A percentile compares a stretch with the other conserved stretches of the same genome.
Evolutionary conservation across 2,113 vertebrate genomes (phyloP).

Genomic region (Aptenodytes forsteri): DNA sequence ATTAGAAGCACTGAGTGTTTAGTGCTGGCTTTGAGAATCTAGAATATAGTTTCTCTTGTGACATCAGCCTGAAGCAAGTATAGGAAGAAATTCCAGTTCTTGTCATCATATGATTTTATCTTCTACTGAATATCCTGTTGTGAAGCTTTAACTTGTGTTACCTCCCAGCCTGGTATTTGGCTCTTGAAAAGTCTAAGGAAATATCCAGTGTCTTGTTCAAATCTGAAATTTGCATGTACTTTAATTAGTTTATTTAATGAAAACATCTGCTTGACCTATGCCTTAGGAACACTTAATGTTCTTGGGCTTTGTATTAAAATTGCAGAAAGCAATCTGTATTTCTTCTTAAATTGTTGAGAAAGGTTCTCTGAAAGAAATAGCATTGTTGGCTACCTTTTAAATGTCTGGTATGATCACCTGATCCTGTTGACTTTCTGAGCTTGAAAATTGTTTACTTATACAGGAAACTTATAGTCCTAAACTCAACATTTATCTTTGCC

Average conservation of each 20-base stretch:
- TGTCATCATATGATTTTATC: neutral
- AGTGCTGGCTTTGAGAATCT: neutral
- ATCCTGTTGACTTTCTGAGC: neutral
- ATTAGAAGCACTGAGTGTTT: neutral
- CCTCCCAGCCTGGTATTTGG: neutral
- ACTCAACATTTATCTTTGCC: neutral
- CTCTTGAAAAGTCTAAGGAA: neutral
- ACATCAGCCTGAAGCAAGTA: neutral
- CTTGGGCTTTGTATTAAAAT: neutral
- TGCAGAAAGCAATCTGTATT: neutral
- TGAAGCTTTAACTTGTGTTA: neutral
- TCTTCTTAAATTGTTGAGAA: neutral
- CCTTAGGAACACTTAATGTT: neutral
- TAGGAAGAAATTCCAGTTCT: neutral
- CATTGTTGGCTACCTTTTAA: neutral
- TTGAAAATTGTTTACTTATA: neutral
- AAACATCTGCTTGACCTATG: neutral
- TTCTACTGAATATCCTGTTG: neutral
- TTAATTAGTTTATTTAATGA: neutral
- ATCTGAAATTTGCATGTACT: neutral
- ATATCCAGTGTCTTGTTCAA: neutral
- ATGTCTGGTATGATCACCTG: neutral
- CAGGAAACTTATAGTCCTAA: neutral
- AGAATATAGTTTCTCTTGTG: neutral
- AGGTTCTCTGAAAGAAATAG: neutral